Base-by-base conservation (phyloP, 2,888 invertebrate genomes). In the Neoscelio sp. region DNA sequence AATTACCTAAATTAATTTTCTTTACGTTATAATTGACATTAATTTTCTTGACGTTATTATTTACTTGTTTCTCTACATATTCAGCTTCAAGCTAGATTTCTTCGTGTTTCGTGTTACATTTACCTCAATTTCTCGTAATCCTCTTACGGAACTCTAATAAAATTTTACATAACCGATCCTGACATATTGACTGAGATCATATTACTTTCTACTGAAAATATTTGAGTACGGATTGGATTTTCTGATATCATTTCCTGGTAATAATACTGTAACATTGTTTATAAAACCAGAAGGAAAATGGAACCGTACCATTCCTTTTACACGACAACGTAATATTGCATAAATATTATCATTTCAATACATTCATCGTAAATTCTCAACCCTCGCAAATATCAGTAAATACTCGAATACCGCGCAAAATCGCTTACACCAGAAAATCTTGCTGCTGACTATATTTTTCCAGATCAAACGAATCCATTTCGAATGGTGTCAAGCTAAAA, bases 331-430 rank as follows among this genome's bases (percentile, higher is more conserved):
- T 46, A 35, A 30, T 38, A 48, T 23, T 26, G 38, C 33, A 62
- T 62, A 62, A 62, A 62, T 64, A 64, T 40, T 18, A 64, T 50
- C 40, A 64, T 50, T 40, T 28, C 8, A 10, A 38, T n/a, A 10
- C 18, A 38, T 13, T 10, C 42, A 52, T 42, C 65, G 23, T 42
- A 52, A 52, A 65, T 13, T 33, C 52, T 65, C 20, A 30, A 42
- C 20, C 17, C 8, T 40, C 42, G 42, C 52, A 65, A 65, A 65
- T 65, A 65, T 52, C 42, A 52, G 42, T 15, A 42, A 65, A 52
- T 52, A 65, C 64, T 50, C 26, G 15, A 42, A 13, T 42, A 52
- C 40, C 65, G 65, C 7, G 23, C 30, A 15, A 54, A 54, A 67
- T 68, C 46, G 46, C 48, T 56, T 46, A 13, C 38, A 13, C 8